A percentile compares a stretch with the other conserved stretches of the same genome.
These are phyloP conservation scores for Sphaerophoria taeniata DNA, from an alignment of 2,888 invertebrate genomes.

Conservation along the genomic window DNA sequence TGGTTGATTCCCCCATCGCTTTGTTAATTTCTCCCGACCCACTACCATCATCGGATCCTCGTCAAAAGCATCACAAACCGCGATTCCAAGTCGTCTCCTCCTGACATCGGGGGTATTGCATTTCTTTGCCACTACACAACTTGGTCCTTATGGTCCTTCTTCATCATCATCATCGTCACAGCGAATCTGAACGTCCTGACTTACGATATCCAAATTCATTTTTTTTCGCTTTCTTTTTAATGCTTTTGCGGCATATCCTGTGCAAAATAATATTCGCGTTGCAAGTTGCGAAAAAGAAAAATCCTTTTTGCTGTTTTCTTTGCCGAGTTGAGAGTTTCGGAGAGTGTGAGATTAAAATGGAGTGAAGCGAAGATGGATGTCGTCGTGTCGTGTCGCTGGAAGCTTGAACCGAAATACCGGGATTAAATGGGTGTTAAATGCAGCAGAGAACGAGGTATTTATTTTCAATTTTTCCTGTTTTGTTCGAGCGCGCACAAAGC, in stretches of 20 bases:
- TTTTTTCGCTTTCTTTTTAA: constrained; percentile 35
- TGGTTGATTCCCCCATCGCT: constrained; percentile 59
- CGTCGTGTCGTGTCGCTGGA: constrained; percentile 60
- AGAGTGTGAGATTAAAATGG: constrained; percentile 1
- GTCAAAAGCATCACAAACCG: not conserved
- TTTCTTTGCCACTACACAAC: not conserved
- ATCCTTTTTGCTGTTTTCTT: not conserved
- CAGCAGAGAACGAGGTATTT: constrained; percentile 64
- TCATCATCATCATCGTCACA: constrained; percentile 19
- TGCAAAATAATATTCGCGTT: constrained; percentile 58
- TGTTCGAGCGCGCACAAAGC: constrained; percentile 20
- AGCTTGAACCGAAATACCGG: constrained; percentile 65
- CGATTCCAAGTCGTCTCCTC: not conserved
- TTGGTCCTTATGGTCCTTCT: constrained; percentile 1
- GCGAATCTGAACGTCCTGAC: constrained; percentile 38
- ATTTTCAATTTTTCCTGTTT: constrained; percentile 59
- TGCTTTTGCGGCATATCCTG: constrained; percentile 64
- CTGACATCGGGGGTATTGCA: not conserved
- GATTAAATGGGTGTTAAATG: constrained; percentile 70
- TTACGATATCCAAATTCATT: constrained; percentile 29
- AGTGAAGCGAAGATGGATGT: constrained; percentile 47
- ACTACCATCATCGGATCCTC: not conserved
- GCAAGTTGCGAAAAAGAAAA: constrained; percentile 36
- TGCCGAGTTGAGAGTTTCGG: constrained; percentile 20
- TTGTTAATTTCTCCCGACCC: constrained; percentile 57